Conservation (phyloP, 2,888 invertebrate genomes). For the Drosophila mimetica region DNA sequence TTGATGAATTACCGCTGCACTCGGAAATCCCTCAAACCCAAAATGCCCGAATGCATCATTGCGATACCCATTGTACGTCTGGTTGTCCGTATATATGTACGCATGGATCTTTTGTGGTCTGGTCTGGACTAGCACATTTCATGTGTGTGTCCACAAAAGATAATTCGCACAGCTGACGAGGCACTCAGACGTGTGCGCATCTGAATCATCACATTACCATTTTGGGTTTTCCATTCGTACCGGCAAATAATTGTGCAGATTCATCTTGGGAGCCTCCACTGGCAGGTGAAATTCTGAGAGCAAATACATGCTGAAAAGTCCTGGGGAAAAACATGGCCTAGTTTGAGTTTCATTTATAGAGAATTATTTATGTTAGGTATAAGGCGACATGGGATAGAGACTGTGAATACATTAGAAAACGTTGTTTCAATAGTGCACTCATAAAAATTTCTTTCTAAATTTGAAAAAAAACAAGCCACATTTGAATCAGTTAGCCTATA, state of each 20-base stretch:
- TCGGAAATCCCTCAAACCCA: slow-evolving; percentile 20
- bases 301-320: background rate
- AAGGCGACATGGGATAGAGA: background rate
- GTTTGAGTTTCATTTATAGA: background rate
- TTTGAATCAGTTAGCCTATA: too few species aligned
- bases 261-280: slow-evolving; percentile 1
- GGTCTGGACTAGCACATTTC: slow-evolving; percentile 22
- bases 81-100: slow-evolving; percentile 7
- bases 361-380: background rate
- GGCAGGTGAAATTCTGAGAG: background rate
- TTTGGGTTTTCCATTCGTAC: slow-evolving; percentile 38
- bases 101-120: slow-evolving; percentile 55
- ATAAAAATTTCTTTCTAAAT: too few species aligned
- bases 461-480: too few species aligned
- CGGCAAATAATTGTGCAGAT: slow-evolving; percentile 51
- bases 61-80: slow-evolving; percentile 16
- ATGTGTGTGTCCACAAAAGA: slow-evolving; percentile 25
- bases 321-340: background rate
- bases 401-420: background rate
- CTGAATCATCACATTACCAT: slow-evolving; percentile 75
- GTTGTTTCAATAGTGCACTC: too few species aligned
- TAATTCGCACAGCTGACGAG: slow-evolving; percentile 43
- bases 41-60: slow-evolving; percentile 31
- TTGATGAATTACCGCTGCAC: slow-evolving; percentile 71
- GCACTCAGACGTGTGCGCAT: slow-evolving; percentile 52